Conservation (phyloP, 2,797 vertebrate species). For the Steatocranus sp. region DNA sequence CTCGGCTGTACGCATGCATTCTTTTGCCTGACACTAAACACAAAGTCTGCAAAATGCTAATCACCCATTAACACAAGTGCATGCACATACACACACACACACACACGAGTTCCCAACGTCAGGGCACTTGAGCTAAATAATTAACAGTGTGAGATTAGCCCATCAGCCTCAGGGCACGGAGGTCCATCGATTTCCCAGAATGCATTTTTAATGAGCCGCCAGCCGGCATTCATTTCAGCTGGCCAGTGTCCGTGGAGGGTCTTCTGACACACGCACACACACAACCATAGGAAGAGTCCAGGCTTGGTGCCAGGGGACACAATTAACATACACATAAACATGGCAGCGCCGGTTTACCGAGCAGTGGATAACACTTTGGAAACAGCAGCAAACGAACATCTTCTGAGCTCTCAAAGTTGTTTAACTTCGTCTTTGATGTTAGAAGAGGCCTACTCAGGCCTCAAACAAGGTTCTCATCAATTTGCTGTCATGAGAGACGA, state of each 20-base stretch:
- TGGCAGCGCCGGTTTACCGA: constrained; percentile 22
- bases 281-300: constrained; percentile 13
- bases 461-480: not conserved
- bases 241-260: constrained; percentile 70
- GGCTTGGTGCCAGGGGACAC: constrained; percentile 60
- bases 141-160: constrained; percentile 78
- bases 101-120: not conserved
- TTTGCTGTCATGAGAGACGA: not conserved
- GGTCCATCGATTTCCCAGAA: constrained; percentile 77
- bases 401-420: not conserved
- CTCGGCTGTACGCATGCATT: not conserved
- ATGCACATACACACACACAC: not conserved
- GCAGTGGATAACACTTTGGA: constrained; percentile 20
- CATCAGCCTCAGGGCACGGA: constrained; percentile 68
- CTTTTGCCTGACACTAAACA: not conserved
- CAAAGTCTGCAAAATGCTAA: constrained; percentile 24
- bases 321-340: constrained; percentile 71
- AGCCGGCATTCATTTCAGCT: constrained; percentile 70
- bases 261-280: constrained; percentile 39
- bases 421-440: not conserved
- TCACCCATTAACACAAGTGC: not conserved
- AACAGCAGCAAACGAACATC: constrained; percentile 25
- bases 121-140: constrained; percentile 73
- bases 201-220: constrained; percentile 80
- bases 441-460: not conserved